Conservation (phyloP, 2,113 vertebrate genomes). For the Gnathonemus longibarbis region DNA sequence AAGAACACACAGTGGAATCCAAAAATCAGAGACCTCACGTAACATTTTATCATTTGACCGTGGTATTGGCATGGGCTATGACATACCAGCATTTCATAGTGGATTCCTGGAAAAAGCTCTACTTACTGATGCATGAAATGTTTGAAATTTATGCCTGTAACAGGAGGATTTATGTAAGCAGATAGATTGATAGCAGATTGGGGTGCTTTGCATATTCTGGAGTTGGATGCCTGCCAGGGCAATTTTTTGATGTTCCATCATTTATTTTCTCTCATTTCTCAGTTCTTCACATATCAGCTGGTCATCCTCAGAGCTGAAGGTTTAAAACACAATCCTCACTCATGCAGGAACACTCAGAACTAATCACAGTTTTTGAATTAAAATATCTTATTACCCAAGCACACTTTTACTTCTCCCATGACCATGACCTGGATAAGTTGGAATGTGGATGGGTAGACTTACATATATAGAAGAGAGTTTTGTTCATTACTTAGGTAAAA, state of each 20-base stretch:
- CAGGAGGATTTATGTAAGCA: neutral
- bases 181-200: neutral
- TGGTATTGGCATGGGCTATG: neutral
- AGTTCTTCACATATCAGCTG: too few relatives aligned
- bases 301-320: too few relatives aligned
- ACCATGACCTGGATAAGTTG: too few relatives aligned
- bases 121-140: neutral
- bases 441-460: too few relatives aligned
- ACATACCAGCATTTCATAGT: neutral
- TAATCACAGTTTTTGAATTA: too few relatives aligned
- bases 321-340: too few relatives aligned
- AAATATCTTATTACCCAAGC: too few relatives aligned
- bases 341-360: too few relatives aligned
- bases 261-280: too few relatives aligned
- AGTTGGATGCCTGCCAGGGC: neutral
- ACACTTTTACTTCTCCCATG: too few relatives aligned
- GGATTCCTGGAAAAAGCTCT: neutral
- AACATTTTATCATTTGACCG: neutral
- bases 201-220: neutral
- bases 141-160: neutral
- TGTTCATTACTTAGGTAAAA: too few relatives aligned
- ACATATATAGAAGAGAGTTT: too few relatives aligned
- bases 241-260: neutral
- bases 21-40: neutral
- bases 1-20: neutral